Base-by-base conservation (phyloP, 2,113 vertebrate genomes). In the Peromyscus polionotus region DNA sequence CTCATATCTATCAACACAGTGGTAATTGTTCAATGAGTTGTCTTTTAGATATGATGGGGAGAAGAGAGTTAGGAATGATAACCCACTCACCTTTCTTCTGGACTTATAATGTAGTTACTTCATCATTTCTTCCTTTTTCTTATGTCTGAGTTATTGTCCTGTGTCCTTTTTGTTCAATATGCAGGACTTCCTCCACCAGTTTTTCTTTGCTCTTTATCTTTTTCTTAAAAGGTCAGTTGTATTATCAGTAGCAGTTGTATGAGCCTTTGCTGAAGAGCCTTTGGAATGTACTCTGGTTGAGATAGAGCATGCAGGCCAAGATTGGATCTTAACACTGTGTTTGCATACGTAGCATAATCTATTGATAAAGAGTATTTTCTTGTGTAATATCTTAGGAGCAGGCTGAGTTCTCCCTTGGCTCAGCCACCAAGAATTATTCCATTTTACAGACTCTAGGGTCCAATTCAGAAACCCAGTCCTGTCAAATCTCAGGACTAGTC, bases 1-100 rank as follows among this genome's bases (percentile, higher is more conserved):
- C 0, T 0, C 39, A 16, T 22, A 26, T 26, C 61, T 14, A 0
- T 54, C 17, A 1, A 11, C 51, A 83, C 63, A 57, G 19, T 9
- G 39, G 1, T 45, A n/a, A 45, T 26, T 9, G 81, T 48, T 67
- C 48, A 31, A 24, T 68, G 28, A 87, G 63, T 51, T 48, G 31
- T 24, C 31, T 51, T 87, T 33, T 61, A 31, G 28, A n/a, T 45
- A 5, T 61, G 7, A 17, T 13, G 51, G 51, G 36, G 26, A 36
- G 68, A 17, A 51, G 22, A 72, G 54, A 70, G 22, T 57, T 20
- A 57, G 8, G 42, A 88, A 14, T 33, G 45, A 16, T 11, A 61
- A 24, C 80, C 26, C 24, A 42, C 24, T 24, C n/a, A 17, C 24
- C n/a, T 42, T 63, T 63, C 81, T 28, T 84, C 57, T 39, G 24